A percentile compares a stretch with the other conserved stretches of the same genome.
Conservation (phyloP, 2,797 vertebrate species). For the Pangasius macronema region DNA sequence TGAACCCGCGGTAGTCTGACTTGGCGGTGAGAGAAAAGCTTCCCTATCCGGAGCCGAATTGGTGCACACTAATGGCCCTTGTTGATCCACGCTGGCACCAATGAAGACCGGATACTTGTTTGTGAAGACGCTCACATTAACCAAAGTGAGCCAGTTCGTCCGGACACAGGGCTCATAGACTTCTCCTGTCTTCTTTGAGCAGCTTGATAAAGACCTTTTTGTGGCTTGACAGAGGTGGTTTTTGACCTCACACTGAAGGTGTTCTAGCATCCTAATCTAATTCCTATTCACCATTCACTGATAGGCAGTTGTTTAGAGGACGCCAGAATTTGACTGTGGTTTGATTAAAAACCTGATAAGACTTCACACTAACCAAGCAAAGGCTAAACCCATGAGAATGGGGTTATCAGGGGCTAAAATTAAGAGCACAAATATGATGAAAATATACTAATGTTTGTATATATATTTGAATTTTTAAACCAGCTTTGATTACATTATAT, state of each 20-base stretch:
- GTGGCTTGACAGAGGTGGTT: constrained; percentile 48
- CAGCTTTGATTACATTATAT: not conserved
- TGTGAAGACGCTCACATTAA: constrained; percentile 50
- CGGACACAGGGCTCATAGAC: constrained; percentile 48
- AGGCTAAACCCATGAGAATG: not conserved
- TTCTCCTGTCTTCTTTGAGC: constrained; percentile 40
- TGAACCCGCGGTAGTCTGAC: constrained; percentile 36
- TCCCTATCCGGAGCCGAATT: constrained; percentile 45
- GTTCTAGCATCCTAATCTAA: constrained; percentile 37
- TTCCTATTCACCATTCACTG: constrained; percentile 42
- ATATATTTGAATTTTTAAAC: not conserved
- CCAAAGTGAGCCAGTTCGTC: constrained; percentile 33
- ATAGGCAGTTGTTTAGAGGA: constrained; percentile 40
- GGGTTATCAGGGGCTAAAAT: not conserved
- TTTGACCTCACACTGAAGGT: constrained; percentile 47
- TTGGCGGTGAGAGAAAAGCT: constrained; percentile 41
- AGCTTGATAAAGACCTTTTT: constrained; percentile 48
- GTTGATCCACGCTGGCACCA: constrained; percentile 35
- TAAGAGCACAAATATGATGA: not conserved
- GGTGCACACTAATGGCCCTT: constrained; percentile 50
- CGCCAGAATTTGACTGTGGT: constrained; percentile 28
- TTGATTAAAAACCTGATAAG: constrained; percentile 28
- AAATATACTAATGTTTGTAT: not conserved
- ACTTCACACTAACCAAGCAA: not conserved
- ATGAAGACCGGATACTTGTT: constrained; percentile 51